Base-by-base conservation (phyloP, 2,113 vertebrate species). In the Gyps fulvus region DNA sequence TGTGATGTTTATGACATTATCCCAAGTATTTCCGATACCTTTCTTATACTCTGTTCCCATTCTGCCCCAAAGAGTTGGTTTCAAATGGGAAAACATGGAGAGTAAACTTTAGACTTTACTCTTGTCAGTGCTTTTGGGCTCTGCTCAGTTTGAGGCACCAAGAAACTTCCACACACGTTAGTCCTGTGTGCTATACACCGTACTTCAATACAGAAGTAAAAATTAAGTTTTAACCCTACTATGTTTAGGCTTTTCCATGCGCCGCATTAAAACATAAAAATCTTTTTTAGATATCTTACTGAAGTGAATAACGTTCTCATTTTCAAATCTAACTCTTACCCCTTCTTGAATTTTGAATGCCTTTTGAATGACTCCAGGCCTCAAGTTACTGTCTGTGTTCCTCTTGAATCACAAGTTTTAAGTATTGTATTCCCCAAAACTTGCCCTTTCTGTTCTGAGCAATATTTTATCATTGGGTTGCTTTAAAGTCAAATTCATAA, bases 181-280 rank as follows among this genome's bases (percentile, higher is more conserved):
- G 16, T 22, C 17, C 40, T 66, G 18, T 26, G n/a, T 52, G 50
- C 40, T 55, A 1, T 3, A 38, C 5, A 13, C 12, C 1, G 1
- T 19, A 36, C 13, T 40, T 52, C 23, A 62, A 9, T 2, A 43
- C 11, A 40, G 80, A 81, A 62, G 11, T 16, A 54, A 73, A 43
- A 76, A 6, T 23, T 50, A 27, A 77, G 22, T 32, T 66, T 58
- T 34, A 71, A 87, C 13, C 11, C 10, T 59, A 29, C 7, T 10
- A 3, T 29, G 10, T 43, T 83, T 86, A 73, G 43, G 13, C 14
- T 79, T 61, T 50, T 61, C 71, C 11, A 16, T 27, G 23, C 93
- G 12, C 16, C 36, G 72, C 16, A 23, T 25, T 21, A 67, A 71
- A 89, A 34, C 5, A 43, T 23, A 65, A 90, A 86, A 10, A 13